A percentile compares a stretch with the other conserved stretches of the same genome.
Conservation (phyloP, 2,797 vertebrate genomes). For the Brotula barbata region DNA sequence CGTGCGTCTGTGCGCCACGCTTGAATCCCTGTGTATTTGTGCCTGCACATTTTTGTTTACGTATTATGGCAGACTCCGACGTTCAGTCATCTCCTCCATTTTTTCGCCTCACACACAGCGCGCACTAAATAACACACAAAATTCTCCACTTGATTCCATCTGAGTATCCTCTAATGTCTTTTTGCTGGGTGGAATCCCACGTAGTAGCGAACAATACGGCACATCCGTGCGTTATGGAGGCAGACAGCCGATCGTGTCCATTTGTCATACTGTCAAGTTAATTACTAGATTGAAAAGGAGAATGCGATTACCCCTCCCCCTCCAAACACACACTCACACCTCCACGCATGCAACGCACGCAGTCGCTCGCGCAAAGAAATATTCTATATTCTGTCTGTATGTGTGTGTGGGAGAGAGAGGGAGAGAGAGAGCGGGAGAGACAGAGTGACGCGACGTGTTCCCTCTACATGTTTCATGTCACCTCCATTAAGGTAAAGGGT, state of each 20-base stretch:
- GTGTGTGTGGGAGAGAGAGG: conserved; percentile 1
- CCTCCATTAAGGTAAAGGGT: conserved; percentile 14
- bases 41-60: neutral
- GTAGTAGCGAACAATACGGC: conserved; percentile 70
- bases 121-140: conserved; percentile 47
- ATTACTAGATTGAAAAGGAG: conserved; percentile 81
- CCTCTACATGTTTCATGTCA: conserved; percentile 48
- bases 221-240: conserved; percentile 80
- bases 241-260: conserved; percentile 82
- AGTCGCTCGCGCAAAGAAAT: conserved; percentile 58
- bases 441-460: conserved; percentile 20
- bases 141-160: conserved; percentile 58
- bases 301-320: conserved; percentile 77
- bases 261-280: conserved; percentile 86
- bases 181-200: conserved; percentile 58
- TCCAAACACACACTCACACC: conserved; percentile 68
- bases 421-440: no score
- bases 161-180: conserved; percentile 69
- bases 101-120: neutral
- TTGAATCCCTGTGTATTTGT: neutral
- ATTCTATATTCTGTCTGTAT: conserved; percentile 55
- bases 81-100: neutral
- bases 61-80: conserved; percentile 11
- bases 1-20: conserved; percentile 15
- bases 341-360: conserved; percentile 40